Evolutionary conservation across 2,113 vertebrate genomes (phyloP).

Genomic region (Chaenocephalus aceratus): DNA sequence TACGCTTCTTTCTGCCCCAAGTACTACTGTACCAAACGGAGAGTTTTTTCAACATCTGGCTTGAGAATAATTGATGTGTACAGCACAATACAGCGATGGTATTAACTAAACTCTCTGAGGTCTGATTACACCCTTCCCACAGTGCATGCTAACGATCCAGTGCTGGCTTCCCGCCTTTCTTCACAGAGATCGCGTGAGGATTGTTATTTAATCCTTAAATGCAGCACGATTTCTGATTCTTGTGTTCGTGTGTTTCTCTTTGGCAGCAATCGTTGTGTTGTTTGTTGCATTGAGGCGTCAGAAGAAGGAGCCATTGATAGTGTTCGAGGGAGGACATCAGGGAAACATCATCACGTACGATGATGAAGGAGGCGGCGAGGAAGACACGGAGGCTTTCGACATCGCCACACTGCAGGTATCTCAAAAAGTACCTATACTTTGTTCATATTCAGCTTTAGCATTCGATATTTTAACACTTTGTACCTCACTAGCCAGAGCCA

Average conservation of each 20-base stretch:
- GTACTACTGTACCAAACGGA: neutral
- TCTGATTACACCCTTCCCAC: slow-evolving; percentile 43
- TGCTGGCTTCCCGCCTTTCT: slow-evolving; percentile 6
- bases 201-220: neutral
- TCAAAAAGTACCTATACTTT: neutral
- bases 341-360: slow-evolving; percentile 99
- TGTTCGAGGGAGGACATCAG: slow-evolving; percentile 97
- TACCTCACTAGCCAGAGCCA: neutral
- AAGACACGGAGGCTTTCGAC: slow-evolving; percentile 98
- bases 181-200: neutral
- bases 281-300: slow-evolving; percentile 96
- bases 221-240: neutral
- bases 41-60: slow-evolving; percentile 2
- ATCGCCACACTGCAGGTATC: slow-evolving; percentile 91
- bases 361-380: slow-evolving; percentile 96
- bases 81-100: slow-evolving; percentile 29
- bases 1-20: neutral
- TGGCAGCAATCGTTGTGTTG: slow-evolving; percentile 88
- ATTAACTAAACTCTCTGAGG: slow-evolving; percentile 48
- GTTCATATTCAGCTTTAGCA: neutral
- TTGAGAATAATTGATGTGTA: slow-evolving; percentile 26
- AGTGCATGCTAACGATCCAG: slow-evolving; percentile 35
- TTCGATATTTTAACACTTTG: neutral
- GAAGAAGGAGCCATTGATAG: slow-evolving; percentile 96
- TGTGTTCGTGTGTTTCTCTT: neutral